Evolutionary conservation across 1,140 invertebrate species (phyloP), one percentile per base, ranked within the genome.

Genomic region (Venustaconcha ellipsiformis): DNA sequence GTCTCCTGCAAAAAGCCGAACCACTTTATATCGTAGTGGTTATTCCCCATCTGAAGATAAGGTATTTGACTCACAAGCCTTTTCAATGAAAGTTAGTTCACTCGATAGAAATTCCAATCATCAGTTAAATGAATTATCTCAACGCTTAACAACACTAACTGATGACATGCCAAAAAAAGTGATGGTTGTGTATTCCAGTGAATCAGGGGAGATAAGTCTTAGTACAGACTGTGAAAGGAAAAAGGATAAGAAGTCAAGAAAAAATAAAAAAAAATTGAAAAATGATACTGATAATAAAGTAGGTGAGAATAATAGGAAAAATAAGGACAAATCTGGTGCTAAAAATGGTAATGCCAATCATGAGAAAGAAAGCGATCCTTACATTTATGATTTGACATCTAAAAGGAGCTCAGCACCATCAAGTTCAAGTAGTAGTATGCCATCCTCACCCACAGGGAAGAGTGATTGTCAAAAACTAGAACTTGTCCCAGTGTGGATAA

Each of bases 401-500:
- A 14, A 70, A 70, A 55, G 11, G 20, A 57, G 57, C 74, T 70
- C 74, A 48, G 37, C 74, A 37, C 74, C 74, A 57, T 70, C 70
- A 23, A 69, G 67, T 37, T 66, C 70, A 18, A 70, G 72, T 26
- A 77, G 69, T 18, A 23, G 37, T 17, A 63, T 55, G 20, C 23
- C 69, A n/a, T 67, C 73, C n/a, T 30, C 64, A 13, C 18, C n/a
- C 20, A 70, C 57, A 30, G 69, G 68, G 37, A 77, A 72, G 75
- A 72, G 62, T 11, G 63, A 70, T 23, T 77, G 69, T 8, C 69
- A 77, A 62, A 77, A 69, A 55, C 67, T 72, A 57, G 75, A 77
- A 48, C 69, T 77, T 48, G 75, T 77, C 23, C 69, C 71, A 63
- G 14, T 69, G 20, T 77, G 75, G 75, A 77, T 72, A 63, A 77